Evolutionary conservation across 2,888 invertebrate genomes (phyloP), one percentile per base, ranked within the genome.

Genomic region (Ophion ventricosus): DNA sequence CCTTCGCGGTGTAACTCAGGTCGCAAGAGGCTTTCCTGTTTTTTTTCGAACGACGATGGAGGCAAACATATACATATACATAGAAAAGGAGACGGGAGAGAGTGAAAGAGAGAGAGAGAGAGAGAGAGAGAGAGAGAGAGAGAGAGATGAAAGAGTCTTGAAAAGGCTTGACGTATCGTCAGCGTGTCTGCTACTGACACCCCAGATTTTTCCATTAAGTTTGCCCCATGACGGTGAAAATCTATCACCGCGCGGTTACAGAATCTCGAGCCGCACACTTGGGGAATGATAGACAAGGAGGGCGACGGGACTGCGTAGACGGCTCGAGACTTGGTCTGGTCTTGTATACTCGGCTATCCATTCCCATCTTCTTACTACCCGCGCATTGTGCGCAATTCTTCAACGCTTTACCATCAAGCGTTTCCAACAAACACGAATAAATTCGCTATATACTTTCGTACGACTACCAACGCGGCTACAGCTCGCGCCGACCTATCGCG

Each of bases 171-270:
- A 93, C 92, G 91, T 92, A 93, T 92, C 91, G 90, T 88, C 88
- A 89, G 87, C 90, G 91, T 91, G 92, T 91, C 93, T 93, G 93
- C 88, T 88, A 89, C 89, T 92, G 93, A 93, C 93, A 93, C 90
- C 90, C 89, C 88, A 92, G 92, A 93, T 92, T 93, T 93, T 93
- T 93, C 93, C 92, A 93, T 93, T 93, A 92, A 92, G 92, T 92
- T 91, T 92, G 89, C 91, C 87, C 91, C 78, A 66, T 49, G 91
- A 91, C 91, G 91, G 89, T 90, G 82, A 89, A 88, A 93, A 93
- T 93, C 92, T 92, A 92, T 92, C 93, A 92, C 91, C 90, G 49
- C 49, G 49, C 14, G 90, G 90, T 88, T 90, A 90, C 90, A 90
- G 90, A 90, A 89, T 90, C 87, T 88, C 87, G 61, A 78, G 59